phyloP scores from a whole-genome alignment of 2,113 vertebrate species.

The Neodontobutis hainanensis region DNA sequence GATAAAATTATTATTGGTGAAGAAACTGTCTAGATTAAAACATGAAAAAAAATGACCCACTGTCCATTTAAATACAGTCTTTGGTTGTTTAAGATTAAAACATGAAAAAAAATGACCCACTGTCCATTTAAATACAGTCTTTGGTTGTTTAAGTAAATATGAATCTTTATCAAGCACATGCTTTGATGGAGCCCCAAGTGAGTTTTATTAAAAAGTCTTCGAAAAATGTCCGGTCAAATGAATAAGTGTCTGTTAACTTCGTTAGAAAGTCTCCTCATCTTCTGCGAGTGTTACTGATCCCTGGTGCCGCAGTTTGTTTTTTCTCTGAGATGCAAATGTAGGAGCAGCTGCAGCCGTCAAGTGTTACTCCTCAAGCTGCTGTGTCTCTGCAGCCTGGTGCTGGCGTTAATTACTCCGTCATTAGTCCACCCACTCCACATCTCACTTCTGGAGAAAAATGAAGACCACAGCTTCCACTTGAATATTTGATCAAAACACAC shows the following conservation, averaged over 20 bases:
- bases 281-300: slow-evolving; percentile 5
- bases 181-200: too few species aligned
- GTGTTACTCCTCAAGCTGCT: slow-evolving; percentile 38
- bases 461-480: not conserved
- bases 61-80: too few species aligned
- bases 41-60: too few species aligned
- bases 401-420: slow-evolving; percentile 48
- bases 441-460: slow-evolving; percentile 33
- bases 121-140: too few species aligned
- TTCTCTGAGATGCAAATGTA: slow-evolving; percentile 26
- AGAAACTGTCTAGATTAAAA: too few species aligned
- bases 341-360: slow-evolving; percentile 17
- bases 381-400: slow-evolving; percentile 17
- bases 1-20: too few species aligned
- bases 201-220: too few species aligned
- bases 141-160: too few species aligned
- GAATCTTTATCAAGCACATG: too few species aligned
- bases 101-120: too few species aligned
- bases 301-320: slow-evolving; percentile 6
- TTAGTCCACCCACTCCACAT: slow-evolving; percentile 58
- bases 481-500: too few species aligned
- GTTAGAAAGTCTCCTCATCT: not conserved
- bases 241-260: not conserved
- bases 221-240: not conserved
- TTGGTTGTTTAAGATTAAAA: too few species aligned